These are phyloP conservation scores for Acrobasis suavella DNA, from an alignment of 2,888 invertebrate genomes.

Conservation along the genomic window DNA sequence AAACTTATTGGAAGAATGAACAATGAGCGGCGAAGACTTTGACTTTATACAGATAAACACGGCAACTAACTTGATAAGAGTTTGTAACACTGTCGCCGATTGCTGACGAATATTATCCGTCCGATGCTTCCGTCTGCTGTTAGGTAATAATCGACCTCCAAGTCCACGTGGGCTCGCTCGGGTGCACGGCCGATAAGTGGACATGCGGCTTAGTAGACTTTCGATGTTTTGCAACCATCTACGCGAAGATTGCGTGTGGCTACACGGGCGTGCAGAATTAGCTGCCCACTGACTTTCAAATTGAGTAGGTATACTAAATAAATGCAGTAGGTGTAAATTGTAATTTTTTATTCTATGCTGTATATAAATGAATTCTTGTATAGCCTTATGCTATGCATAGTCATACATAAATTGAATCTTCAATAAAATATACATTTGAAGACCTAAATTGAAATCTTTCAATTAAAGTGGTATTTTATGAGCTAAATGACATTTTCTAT, in stretches of 20 bases:
- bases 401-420: too few species aligned
- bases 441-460: too few species aligned
- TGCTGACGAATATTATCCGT: background rate
- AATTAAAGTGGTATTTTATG: too few species aligned
- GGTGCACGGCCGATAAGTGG: slow-evolving; percentile 4
- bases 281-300: background rate
- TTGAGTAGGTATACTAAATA: background rate
- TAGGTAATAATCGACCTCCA: slow-evolving; percentile 13
- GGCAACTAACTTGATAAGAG: background rate
- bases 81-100: background rate
- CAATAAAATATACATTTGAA: too few species aligned
- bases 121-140: slow-evolving; percentile 39
- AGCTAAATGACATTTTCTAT: too few species aligned
- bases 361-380: too few species aligned
- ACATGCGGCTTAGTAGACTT: background rate
- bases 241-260: slow-evolving; percentile 5
- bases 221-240: slow-evolving; percentile 11
- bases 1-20: background rate
- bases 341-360: too few species aligned
- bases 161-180: slow-evolving; percentile 6
- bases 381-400: too few species aligned
- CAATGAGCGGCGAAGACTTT: background rate
- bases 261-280: slow-evolving; percentile 5
- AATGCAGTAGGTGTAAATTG: too few species aligned
- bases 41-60: too few species aligned